Evolutionary conservation across 1,140 invertebrate genomes (phyloP).

Genomic region (Solenopsis invicta): DNA sequence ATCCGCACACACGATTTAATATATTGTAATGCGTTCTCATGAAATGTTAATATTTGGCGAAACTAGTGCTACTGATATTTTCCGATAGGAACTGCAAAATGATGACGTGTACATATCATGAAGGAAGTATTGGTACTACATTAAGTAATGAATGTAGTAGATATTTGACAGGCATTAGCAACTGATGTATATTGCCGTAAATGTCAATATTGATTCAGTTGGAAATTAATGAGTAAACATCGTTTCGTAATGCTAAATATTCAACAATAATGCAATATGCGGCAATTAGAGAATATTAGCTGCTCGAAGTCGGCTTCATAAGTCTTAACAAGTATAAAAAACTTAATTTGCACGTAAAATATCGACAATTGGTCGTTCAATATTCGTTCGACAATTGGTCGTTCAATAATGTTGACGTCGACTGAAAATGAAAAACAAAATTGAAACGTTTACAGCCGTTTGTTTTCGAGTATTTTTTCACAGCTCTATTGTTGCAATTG

Average conservation of each 20-base stretch:
- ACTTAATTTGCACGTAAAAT: background rate
- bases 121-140: conserved; percentile 13
- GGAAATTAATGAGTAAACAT: conserved; percentile 47
- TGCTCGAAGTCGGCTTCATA: background rate
- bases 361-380: background rate
- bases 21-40: background rate
- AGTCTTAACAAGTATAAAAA: background rate
- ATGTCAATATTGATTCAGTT: conserved; percentile 45
- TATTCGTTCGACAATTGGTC: background rate
- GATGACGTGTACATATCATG: background rate
- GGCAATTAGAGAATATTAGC: conserved; percentile 2
- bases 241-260: conserved; percentile 33
- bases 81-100: background rate
- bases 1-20: background rate
- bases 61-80: conserved; percentile 2
- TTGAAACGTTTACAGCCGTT: background rate
- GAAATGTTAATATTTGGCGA: conserved; percentile 24
- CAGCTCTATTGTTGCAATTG: background rate
- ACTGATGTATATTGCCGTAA: background rate
- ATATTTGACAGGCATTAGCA: conserved; percentile 21
- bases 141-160: conserved; percentile 36
- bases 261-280: background rate
- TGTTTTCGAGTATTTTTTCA: background rate
- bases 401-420: background rate
- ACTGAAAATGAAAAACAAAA: background rate